phyloP scores from a whole-genome alignment of 2,888 invertebrate genomes.

The Noctua pronuba region DNA sequence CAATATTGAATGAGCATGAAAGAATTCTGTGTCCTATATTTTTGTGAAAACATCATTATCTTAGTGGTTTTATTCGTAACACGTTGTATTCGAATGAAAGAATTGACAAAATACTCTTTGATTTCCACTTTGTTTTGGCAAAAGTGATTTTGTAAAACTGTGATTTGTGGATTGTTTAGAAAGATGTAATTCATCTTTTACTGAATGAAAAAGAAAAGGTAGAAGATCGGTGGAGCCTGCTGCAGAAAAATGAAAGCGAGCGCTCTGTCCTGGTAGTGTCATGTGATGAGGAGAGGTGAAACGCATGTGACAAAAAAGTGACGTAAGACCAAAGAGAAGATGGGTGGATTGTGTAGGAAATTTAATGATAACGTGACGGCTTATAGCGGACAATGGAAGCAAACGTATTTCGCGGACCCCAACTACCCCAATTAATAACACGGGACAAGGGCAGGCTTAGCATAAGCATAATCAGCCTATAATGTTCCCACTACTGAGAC shows the following conservation, averaged over 20 bases:
- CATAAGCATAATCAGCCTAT: too few relatives aligned
- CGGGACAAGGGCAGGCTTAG: background rate
- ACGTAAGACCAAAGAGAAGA: background rate
- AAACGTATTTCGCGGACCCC: background rate
- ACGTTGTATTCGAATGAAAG: conserved; percentile 24
- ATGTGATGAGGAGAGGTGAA: background rate
- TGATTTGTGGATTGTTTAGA: background rate
- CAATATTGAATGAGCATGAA: conserved; percentile 43
- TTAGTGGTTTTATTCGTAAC: conserved; percentile 31
- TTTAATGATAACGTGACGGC: background rate
- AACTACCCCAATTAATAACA: background rate
- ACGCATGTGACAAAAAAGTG: background rate
- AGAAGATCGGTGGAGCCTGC: background rate
- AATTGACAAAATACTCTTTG: background rate
- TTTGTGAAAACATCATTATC: conserved; percentile 42
- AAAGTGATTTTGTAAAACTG: background rate
- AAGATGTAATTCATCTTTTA: background rate
- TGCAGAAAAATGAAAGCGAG: background rate
- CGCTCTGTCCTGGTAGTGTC: background rate
- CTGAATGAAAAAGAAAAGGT: background rate
- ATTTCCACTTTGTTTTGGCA: background rate
- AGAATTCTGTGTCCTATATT: conserved; percentile 53
- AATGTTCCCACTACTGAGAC: too few relatives aligned
- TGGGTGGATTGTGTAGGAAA: background rate
- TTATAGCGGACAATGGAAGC: background rate